Conservation (phyloP, 2,797 vertebrate genomes). For the Rachycentron canadum region DNA sequence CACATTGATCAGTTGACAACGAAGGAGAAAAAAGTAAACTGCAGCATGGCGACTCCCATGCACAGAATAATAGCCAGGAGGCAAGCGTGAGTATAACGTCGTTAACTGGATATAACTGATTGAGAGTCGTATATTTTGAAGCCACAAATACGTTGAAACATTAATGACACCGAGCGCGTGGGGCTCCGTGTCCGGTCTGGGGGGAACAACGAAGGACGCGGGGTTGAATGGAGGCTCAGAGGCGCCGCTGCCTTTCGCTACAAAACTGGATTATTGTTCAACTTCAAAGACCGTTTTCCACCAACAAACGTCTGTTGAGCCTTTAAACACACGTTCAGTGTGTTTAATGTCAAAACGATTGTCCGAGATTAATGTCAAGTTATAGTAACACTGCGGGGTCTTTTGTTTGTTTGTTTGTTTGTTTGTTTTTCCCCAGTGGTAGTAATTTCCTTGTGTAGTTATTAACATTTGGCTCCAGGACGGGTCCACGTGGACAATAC, state of each 20-base stretch:
- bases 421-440: neutral
- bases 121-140: neutral
- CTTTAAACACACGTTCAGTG: rapidly evolving
- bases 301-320: too few relatives aligned
- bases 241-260: slow-evolving; percentile 17
- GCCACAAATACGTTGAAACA: neutral
- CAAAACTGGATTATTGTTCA: neutral
- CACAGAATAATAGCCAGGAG: slow-evolving; percentile 95
- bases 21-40: slow-evolving; percentile 70
- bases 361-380: neutral
- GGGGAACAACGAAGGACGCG: too few relatives aligned
- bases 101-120: neutral
- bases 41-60: slow-evolving; percentile 98
- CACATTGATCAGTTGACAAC: neutral
- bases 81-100: slow-evolving; percentile 90
- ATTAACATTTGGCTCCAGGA: neutral
- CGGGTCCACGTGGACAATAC: neutral
- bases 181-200: neutral
- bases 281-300: rapidly evolving
- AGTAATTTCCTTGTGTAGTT: neutral
- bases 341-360: neutral
- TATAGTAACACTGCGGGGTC: neutral
- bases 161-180: rapidly evolving
- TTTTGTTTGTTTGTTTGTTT: too few relatives aligned
- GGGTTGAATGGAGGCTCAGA: neutral